Conservation (phyloP, 1,140 invertebrate genomes). For the Cyrtorhinus lividipennis region DNA sequence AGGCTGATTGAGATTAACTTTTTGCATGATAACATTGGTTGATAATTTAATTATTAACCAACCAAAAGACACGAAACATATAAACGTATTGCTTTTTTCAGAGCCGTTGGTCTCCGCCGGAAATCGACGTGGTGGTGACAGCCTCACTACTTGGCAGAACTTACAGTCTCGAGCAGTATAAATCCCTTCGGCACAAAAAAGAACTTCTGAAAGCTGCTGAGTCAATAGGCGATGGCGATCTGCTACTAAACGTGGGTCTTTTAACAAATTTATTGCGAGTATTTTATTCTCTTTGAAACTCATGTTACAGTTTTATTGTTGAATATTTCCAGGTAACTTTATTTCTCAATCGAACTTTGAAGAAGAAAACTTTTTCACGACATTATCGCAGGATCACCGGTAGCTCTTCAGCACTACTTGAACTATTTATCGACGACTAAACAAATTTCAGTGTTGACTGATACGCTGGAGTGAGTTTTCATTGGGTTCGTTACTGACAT, state of each 20-base stretch:
- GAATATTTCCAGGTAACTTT: constrained; percentile 35
- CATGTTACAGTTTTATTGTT: constrained; percentile 13
- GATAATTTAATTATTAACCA: too few species aligned
- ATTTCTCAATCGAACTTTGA: constrained; percentile 37
- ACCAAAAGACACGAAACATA: too few species aligned
- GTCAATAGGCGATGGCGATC: constrained; percentile 36
- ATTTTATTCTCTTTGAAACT: too few species aligned
- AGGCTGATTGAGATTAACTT: too few species aligned
- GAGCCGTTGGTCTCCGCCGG: constrained; percentile 26
- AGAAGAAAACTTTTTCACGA: constrained; percentile 34
- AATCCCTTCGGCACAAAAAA: constrained; percentile 36
- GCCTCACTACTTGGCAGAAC: constrained; percentile 33
- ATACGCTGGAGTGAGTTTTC: not conserved
- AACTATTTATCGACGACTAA: constrained; percentile 35
- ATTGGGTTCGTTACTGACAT: too few species aligned
- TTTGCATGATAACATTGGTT: too few species aligned
- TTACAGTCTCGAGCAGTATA: constrained; percentile 36
- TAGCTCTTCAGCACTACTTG: constrained; percentile 35
- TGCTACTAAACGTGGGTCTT: constrained; percentile 30
- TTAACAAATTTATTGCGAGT: too few species aligned
- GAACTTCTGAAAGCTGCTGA: constrained; percentile 35
- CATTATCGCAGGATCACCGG: constrained; percentile 32
- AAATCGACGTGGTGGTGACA: constrained; percentile 31
- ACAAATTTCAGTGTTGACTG: constrained; percentile 13
- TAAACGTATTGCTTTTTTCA: constrained; percentile 23